These are phyloP conservation scores for Lasioglossum oenotherae DNA, from an alignment of 2,888 invertebrate genomes.

Conservation along the genomic window DNA sequence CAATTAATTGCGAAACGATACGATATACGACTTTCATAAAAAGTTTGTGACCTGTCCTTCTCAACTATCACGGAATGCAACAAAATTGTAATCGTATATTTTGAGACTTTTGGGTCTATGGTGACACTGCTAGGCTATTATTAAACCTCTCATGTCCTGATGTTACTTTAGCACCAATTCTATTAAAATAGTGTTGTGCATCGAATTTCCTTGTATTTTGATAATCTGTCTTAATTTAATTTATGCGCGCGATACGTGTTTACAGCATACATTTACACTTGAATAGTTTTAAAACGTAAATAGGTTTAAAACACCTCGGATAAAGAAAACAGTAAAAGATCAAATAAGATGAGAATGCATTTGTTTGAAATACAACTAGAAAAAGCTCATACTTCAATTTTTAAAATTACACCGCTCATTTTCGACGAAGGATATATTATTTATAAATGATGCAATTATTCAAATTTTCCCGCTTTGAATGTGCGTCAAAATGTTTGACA, in stretches of 20 bases:
- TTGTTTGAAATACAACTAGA: background rate
- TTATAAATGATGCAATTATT: background rate
- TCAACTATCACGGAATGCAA: background rate
- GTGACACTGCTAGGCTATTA: slow-evolving; percentile 1
- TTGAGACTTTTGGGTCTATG: slow-evolving; percentile 5
- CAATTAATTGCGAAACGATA: background rate
- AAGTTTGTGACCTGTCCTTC: background rate
- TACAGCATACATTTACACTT: background rate
- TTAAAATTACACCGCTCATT: background rate
- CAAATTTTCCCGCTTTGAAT: background rate
- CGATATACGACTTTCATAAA: background rate
- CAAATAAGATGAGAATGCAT: background rate
- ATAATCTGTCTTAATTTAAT: background rate
- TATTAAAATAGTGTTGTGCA: background rate
- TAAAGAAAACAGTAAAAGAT: background rate
- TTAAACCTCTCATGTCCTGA: background rate
- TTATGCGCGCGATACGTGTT: background rate
- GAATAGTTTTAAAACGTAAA: too few relatives aligned
- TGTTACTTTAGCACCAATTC: background rate
- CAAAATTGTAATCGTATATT: background rate
- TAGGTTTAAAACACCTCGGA: background rate
- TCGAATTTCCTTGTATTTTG: background rate
- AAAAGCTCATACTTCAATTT: background rate
- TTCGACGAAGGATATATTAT: background rate
- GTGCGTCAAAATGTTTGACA: background rate